Evolutionary conservation across 1,140 invertebrate genomes (phyloP).

Genomic region (Drosophila sp.): DNA sequence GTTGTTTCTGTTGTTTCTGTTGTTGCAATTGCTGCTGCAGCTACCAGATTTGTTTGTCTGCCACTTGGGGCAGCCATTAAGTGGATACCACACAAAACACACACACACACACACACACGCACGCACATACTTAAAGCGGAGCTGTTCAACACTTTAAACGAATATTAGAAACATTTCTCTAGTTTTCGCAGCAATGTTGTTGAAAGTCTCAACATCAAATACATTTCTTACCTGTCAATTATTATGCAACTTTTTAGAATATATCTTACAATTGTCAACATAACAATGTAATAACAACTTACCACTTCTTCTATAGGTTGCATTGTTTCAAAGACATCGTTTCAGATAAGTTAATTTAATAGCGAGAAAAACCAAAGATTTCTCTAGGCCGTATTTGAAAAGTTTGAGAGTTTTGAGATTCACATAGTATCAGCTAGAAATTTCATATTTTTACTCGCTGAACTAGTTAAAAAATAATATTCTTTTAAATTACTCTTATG

Average conservation of each 20-base stretch:
- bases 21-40: not conserved
- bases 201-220: not conserved
- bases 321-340: no score
- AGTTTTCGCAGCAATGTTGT: not conserved
- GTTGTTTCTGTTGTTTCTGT: not conserved
- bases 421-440: no score
- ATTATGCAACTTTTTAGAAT: not conserved
- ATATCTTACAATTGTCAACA: not conserved
- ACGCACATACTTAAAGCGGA: not conserved
- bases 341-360: no score
- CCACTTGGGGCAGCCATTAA: slow-evolving; percentile 14
- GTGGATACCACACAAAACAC: slow-evolving; percentile 5
- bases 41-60: slow-evolving; percentile 22
- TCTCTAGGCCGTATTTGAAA: no score
- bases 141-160: not conserved
- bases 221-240: not conserved
- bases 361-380: no score
- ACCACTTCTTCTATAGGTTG: no score
- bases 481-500: no score
- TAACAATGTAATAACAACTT: not conserved
- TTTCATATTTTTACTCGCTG: no score
- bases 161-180: not conserved
- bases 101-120: not conserved
- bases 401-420: no score
- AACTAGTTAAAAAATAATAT: no score